Evolutionary conservation across 2,113 vertebrate genomes (phyloP), one percentile per base, ranked within the genome.

Genomic region (Lepus timidus): DNA sequence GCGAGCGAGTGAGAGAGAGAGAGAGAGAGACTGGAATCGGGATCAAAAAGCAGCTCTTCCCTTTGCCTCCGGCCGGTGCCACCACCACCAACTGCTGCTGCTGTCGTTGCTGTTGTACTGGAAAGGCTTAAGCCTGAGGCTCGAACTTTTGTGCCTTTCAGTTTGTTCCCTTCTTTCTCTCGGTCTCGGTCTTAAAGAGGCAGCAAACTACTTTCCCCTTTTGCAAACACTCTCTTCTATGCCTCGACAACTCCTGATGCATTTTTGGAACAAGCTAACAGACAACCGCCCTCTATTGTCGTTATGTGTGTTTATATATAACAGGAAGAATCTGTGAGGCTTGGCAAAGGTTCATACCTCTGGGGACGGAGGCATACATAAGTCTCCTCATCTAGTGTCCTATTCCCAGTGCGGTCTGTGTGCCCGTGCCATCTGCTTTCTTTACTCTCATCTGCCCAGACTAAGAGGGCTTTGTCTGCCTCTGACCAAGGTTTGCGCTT

Each of bases 181-280:
- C 95, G 70, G 96, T 95, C 98, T 98, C 97, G 96, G 98, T 98
- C 98, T 99, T 98, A 99, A 99, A 98, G 98, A 99, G 98, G 99
- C 98, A 99, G 99, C 99, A 98, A 99, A 99, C 98, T 98, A 98
- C 99, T 99, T 99, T 99, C 98, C 98, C 98, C 97, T 98, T 99
- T 98, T 98, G 98, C 98, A 98, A 98, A 98, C 98, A 98, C 95
- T 97, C 96, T 98, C 98, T 98, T 98, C 98, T 98, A 98, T 98
- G 99, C 99, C 99, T 99, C 99, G 99, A 99, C 99, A 99, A 99
- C 99, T 99, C 99, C 99, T 98, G 99, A 99, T 99, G 99, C 99
- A 39, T 99, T 99, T 99, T 99, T 99, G 99, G 99, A 99, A 99
- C 99, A 99, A 99, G 99, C 99, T 99, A 99, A 99, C 99, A 99